Percentiles rank a stretch among this genome's conserved stretches.
Evolutionary conservation across 1,140 invertebrate species (phyloP).

Genomic region (Scaptomyza hsui): DNA sequence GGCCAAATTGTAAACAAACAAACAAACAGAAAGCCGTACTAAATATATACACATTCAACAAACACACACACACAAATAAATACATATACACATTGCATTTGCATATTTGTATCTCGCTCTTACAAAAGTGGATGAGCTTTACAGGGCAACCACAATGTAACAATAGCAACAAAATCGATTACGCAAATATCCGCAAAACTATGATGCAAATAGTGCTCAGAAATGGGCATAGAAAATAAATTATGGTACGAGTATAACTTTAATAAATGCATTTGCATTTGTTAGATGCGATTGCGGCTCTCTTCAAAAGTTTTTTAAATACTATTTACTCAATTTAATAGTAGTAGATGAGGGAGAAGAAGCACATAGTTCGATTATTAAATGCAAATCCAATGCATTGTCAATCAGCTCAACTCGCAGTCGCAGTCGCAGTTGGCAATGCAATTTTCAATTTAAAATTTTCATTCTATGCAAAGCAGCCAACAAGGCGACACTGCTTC

Average conservation of each 20-base stretch:
- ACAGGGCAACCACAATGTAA: slow-evolving; percentile 21
- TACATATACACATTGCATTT: slow-evolving; percentile 3
- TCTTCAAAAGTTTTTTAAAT: slow-evolving; percentile 19
- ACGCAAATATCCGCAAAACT: slow-evolving; percentile 46
- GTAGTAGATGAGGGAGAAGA: slow-evolving; percentile 44
- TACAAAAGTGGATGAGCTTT: slow-evolving; percentile 4
- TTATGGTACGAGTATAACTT: slow-evolving; percentile 32
- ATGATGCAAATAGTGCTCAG: slow-evolving; percentile 10
- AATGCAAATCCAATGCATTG: slow-evolving; percentile 76
- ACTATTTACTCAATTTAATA: slow-evolving; percentile 69
- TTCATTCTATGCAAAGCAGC: slow-evolving; percentile 74
- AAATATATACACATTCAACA: slow-evolving; percentile 32
- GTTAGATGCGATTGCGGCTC: slow-evolving; percentile 25
- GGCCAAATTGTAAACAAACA: slow-evolving; percentile 43
- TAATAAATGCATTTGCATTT: slow-evolving; percentile 36
- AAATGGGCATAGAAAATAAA: slow-evolving; percentile 28
- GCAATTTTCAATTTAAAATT: slow-evolving; percentile 78
- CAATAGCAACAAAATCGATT: slow-evolving; percentile 53
- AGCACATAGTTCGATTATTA: slow-evolving; percentile 70
- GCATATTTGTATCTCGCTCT: slow-evolving; percentile 3
- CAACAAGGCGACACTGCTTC: slow-evolving; percentile 26
- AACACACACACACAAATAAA: slow-evolving; percentile 13
- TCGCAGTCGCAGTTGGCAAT: slow-evolving; percentile 57
- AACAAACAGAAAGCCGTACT: slow-evolving; percentile 33
- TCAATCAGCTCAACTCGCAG: slow-evolving; percentile 49